Conservation (phyloP, 2,888 invertebrate genomes). For the Drosophila cognata region DNA sequence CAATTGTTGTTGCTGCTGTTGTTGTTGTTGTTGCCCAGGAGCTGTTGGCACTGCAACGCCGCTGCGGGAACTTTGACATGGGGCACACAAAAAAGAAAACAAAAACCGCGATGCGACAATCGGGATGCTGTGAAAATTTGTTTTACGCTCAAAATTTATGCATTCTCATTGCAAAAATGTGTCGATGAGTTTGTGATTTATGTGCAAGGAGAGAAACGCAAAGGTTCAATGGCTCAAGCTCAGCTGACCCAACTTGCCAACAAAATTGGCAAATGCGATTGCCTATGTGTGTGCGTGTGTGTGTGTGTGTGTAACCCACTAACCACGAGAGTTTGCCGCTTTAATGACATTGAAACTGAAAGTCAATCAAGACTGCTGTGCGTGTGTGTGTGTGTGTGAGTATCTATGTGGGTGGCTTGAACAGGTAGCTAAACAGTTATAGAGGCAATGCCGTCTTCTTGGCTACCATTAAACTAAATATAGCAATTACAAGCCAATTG, state of each 20-base stretch:
- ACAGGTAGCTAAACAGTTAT: conserved; percentile 32
- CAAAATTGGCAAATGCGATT: not conserved
- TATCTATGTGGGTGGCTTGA: conserved; percentile 19
- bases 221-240: conserved; percentile 6
- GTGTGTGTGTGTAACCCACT: conserved; percentile 65
- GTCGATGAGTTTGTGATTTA: conserved; percentile 72
- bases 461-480: conserved; percentile 74
- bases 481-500: conserved; percentile 76
- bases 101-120: conserved; percentile 33
- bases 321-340: conserved; percentile 63
- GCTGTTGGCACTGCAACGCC: conserved; percentile 74
- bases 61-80: conserved; percentile 70
- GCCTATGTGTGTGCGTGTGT: not conserved
- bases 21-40: conserved; percentile 72
- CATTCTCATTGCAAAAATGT: conserved; percentile 60
- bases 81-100: conserved; percentile 14
- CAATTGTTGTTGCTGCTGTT: conserved; percentile 47
- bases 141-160: conserved; percentile 54
- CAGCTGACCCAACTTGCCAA: conserved; percentile 3
- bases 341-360: conserved; percentile 80
- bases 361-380: conserved; percentile 59
- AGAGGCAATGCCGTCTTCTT: conserved; percentile 61
- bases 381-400: conserved; percentile 15
- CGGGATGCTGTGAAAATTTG: conserved; percentile 70
- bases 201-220: conserved; percentile 4